phyloP scores from a whole-genome alignment of 2,113 vertebrate species.

The Choloepus hoffmanni region DNA sequence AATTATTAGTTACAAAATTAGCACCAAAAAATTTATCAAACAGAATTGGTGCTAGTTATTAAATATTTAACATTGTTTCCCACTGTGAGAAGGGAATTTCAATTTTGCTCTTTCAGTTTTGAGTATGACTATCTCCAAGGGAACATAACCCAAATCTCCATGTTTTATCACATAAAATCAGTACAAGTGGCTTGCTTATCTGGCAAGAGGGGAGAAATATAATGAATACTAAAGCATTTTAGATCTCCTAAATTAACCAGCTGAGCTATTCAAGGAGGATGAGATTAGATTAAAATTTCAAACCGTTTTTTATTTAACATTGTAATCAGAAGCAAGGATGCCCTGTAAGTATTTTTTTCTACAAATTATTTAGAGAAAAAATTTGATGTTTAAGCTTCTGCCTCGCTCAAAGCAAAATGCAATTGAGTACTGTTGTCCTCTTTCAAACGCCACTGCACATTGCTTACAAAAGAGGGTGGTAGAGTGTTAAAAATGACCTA shows the following conservation, averaged over 20 bases:
- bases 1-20: neutral
- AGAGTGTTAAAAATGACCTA: neutral
- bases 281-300: neutral
- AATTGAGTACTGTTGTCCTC: neutral
- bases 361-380: neutral
- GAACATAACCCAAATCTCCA: neutral
- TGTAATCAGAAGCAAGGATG: slow-evolving; percentile 14
- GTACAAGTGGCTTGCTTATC: neutral
- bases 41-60: neutral
- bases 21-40: neutral
- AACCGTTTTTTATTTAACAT: neutral
- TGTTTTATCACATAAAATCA: neutral
- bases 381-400: neutral
- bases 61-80: neutral
- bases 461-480: neutral
- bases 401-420: neutral
- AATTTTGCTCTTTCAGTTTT: neutral
- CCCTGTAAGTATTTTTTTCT: neutral
- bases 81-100: neutral
- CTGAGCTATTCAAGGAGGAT: neutral
- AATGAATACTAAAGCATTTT: neutral
- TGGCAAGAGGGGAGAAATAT: neutral
- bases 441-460: neutral
- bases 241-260: neutral
- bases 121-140: neutral